phyloP scores from a whole-genome alignment of 2,888 invertebrate genomes.

The Lithophane semibrunnea region DNA sequence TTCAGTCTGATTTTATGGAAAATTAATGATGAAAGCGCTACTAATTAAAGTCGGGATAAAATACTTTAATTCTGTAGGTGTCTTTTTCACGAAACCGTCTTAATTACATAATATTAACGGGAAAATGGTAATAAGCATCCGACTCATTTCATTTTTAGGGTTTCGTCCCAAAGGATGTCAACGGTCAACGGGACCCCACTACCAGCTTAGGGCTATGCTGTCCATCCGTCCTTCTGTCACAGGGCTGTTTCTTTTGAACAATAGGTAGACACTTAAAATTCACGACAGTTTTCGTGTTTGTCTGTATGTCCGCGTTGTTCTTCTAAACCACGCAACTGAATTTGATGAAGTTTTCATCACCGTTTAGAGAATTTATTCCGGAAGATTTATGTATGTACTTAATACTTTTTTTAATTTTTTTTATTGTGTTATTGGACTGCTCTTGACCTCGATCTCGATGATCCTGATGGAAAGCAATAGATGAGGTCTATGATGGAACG shows the following conservation, averaged over 20 bases:
- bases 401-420: no score
- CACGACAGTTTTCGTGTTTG: no score
- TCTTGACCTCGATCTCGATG: no score
- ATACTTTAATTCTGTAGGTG: constrained; percentile 11
- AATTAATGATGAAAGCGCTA: neutral
- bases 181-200: neutral
- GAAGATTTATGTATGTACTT: no score
- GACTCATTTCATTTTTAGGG: constrained; percentile 14
- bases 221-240: neutral
- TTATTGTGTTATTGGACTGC: no score
- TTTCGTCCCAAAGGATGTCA: neutral
- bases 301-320: no score
- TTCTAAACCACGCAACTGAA: no score
- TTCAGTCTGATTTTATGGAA: neutral
- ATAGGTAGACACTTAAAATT: neutral
- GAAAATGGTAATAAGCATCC: constrained; percentile 44
- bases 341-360: no score
- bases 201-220: neutral
- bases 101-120: constrained; percentile 35
- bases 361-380: no score
- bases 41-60: constrained; percentile 25
- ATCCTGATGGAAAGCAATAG: no score
- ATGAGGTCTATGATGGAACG: no score
- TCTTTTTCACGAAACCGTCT: constrained; percentile 19
- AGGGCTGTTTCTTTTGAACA: no score